Conservation (phyloP, 2,113 vertebrate genomes). For the Ciconia maguari region DNA sequence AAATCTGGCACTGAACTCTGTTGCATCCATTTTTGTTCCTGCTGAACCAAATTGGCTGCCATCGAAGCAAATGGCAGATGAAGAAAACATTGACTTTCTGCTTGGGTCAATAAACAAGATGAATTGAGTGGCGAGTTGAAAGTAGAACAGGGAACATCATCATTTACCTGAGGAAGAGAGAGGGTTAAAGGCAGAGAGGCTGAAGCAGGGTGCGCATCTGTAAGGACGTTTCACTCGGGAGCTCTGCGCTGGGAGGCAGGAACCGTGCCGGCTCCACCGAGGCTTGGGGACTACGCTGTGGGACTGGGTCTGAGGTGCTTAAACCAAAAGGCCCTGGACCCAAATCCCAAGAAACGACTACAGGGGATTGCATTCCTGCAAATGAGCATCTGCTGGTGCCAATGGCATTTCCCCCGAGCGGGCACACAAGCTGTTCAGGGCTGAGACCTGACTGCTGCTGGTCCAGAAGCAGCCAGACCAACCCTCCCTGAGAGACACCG, state of each 20-base stretch:
- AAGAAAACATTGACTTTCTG: constrained; percentile 74
- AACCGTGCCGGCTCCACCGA: neutral
- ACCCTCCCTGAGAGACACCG: neutral
- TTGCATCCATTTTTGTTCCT: neutral
- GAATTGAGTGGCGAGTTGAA: constrained; percentile 63
- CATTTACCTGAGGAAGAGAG: constrained; percentile 43
- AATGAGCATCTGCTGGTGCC: neutral
- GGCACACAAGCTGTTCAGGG: neutral
- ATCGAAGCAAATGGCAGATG: constrained; percentile 67
- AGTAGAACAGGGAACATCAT: constrained; percentile 33
- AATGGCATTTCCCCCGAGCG: accelerated
- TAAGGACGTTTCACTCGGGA: neutral
- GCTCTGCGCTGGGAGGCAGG: neutral
- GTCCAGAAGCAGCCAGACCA: neutral
- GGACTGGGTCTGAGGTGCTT: neutral
- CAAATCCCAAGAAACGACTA: neutral
- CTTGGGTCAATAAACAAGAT: constrained; percentile 72
- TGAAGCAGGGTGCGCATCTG: accelerated
- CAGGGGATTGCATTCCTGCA: neutral
- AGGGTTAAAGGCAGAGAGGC: constrained; percentile 38
- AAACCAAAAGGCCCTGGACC: neutral
- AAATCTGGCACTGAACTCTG: neutral
- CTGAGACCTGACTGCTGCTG: neutral
- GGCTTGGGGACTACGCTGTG: too few species aligned
- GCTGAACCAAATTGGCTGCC: constrained; percentile 29